Conservation (phyloP, 2,888 invertebrate species). For the Acleris laterana region DNA sequence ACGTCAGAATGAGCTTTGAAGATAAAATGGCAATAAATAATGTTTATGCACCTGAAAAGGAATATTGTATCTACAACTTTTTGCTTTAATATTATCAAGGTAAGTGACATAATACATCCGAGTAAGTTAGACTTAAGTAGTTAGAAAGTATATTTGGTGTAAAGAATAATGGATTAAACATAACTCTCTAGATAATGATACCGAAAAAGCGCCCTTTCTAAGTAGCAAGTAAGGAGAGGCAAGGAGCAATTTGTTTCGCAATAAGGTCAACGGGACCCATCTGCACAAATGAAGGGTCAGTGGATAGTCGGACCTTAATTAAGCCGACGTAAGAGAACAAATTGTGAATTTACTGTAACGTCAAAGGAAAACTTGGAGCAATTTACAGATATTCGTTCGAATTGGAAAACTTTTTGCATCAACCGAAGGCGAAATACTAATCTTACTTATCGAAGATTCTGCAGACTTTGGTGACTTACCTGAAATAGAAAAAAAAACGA, state of each 20-base stretch:
- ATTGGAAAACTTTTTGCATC: slow-evolving; percentile 26
- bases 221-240: slow-evolving; percentile 58
- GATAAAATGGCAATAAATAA: slow-evolving; percentile 34
- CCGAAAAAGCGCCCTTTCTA: slow-evolving; percentile 47
- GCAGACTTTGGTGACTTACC: slow-evolving; percentile 58
- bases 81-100: neutral
- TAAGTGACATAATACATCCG: too few species aligned
- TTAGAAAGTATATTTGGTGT: neutral
- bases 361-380: slow-evolving; percentile 21
- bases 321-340: slow-evolving; percentile 52
- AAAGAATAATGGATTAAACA: slow-evolving; percentile 3
- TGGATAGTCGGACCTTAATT: slow-evolving; percentile 73
- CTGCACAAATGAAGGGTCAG: slow-evolving; percentile 78
- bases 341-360: slow-evolving; percentile 33
- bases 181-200: slow-evolving; percentile 43
- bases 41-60: neutral
- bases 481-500: slow-evolving; percentile 58
- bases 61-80: neutral
- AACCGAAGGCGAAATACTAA: slow-evolving; percentile 31
- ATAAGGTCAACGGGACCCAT: slow-evolving; percentile 73
- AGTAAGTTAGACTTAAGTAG: too few species aligned
- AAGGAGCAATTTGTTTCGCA: slow-evolving; percentile 72
- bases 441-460: slow-evolving; percentile 40
- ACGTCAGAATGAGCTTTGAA: slow-evolving; percentile 48
- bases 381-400: slow-evolving; percentile 6